Conservation (phyloP, 2,888 invertebrate species). For the Megaustenia siamemsis region DNA sequence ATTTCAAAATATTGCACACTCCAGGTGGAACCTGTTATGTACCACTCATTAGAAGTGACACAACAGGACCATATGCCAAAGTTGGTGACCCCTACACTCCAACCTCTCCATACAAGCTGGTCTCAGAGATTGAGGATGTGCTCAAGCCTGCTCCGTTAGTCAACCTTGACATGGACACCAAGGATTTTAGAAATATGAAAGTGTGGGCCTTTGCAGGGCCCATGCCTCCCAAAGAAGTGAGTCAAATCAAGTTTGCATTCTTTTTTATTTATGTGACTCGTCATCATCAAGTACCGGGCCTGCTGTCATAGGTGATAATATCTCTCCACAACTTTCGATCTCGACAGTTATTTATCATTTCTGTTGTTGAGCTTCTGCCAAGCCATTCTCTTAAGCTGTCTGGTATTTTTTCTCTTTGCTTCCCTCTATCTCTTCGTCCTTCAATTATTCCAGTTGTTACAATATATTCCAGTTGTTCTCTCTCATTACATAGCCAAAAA, state of each 20-base stretch:
- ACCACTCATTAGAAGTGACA: conserved; percentile 49
- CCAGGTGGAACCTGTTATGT: conserved; percentile 48
- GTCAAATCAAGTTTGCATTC: not conserved
- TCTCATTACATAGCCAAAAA: too few species aligned
- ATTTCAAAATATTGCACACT: not conserved
- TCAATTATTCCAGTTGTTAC: too few species aligned
- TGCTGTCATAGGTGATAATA: too few species aligned
- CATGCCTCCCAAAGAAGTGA: conserved; percentile 85
- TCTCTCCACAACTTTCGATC: too few species aligned
- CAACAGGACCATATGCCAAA: conserved; percentile 46
- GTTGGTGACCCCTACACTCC: conserved; percentile 47
- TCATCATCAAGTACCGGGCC: not conserved
- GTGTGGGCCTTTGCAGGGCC: conserved; percentile 91
- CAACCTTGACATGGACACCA: conserved; percentile 10
- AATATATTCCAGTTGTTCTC: too few species aligned
- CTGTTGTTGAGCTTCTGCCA: too few species aligned
- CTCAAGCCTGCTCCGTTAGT: conserved; percentile 3
- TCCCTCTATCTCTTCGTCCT: too few species aligned
- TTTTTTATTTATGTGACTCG: not conserved
- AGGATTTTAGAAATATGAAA: conserved; percentile 49
- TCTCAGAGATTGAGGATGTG: conserved; percentile 43
- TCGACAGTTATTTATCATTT: too few species aligned
- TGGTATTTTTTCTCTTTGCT: too few species aligned
- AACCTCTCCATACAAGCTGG: conserved; percentile 39
- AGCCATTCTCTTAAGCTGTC: too few species aligned